Conservation (phyloP, 1,140 invertebrate genomes). For the Megalopta genalis region DNA sequence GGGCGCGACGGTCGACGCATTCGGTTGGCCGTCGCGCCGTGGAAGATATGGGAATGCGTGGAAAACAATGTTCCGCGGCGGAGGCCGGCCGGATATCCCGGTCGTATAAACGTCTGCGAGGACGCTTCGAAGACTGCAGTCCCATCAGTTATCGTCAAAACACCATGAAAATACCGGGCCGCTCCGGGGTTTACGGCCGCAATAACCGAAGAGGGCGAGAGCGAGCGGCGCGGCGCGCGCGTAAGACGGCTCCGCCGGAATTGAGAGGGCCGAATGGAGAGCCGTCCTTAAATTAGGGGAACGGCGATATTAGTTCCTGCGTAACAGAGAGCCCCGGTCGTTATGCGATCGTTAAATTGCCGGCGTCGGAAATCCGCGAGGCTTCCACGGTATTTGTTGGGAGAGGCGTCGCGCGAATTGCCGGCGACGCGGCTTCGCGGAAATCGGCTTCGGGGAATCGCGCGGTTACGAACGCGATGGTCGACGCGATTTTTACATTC, state of each 20-base stretch:
- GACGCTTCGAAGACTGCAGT: slow-evolving; percentile 28
- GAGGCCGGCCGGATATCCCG: background rate
- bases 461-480: no score
- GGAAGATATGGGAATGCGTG: background rate
- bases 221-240: background rate
- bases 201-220: slow-evolving; percentile 61
- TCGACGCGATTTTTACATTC: no score
- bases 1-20: no score
- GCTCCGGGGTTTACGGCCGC: slow-evolving; percentile 39
- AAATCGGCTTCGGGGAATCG: background rate
- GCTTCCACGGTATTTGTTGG: background rate
- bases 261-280: slow-evolving; percentile 58
- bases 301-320: slow-evolving; percentile 41
- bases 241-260: slow-evolving; percentile 21
- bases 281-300: slow-evolving; percentile 56
- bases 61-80: slow-evolving; percentile 53
- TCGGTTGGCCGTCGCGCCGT: background rate
- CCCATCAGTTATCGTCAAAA: slow-evolving; percentile 67
- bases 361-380: background rate
- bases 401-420: background rate
- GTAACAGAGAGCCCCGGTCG: background rate
- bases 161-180: slow-evolving; percentile 59
- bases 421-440: no score
- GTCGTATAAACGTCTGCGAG: slow-evolving; percentile 38
- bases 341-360: slow-evolving; percentile 14